Base-by-base conservation (phyloP, 2,888 invertebrate species). In the Dryomyza anilis region DNA sequence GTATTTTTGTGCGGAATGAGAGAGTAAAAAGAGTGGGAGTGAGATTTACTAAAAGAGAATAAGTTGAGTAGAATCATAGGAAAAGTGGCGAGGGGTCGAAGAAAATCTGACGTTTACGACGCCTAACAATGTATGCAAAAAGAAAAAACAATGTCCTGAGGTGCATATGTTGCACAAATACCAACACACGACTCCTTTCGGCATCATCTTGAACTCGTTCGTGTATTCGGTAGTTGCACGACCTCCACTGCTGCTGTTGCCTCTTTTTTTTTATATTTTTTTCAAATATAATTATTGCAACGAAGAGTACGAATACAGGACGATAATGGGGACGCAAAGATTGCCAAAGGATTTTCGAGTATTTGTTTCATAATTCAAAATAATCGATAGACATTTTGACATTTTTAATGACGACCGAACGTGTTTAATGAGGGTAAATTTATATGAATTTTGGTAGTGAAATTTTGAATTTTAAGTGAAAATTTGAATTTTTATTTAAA, bases 291-390 rank as follows among this genome's bases (percentile, higher is more conserved):
- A 69, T 67, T 67, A 66, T 67, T 59, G 64, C 52, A 30, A 58
- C 46, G 69, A 66, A 7, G 33, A 33, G 7, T 7, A 33, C 33
- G 33, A 8, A 7, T 7, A 33, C 33, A n/a, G n/a, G n/a, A n/a
- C n/a, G n/a, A n/a, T n/a, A n/a, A n/a, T n/a, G n/a, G n/a, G n/a
- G n/a, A n/a, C n/a, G n/a, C n/a, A 43, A 52, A 39, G 69, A 66
- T 66, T 67, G 66, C 63, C 65, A 69, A 65, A 67, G 66, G 66
- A 66, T 65, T 67, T 69, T 66, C 55, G 62, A 60, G 63, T 65
- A 65, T 68, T 70, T 65, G 50, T 64, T 68, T 65, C 59, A 63
- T 65, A 68, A 67, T 66, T 65, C 65, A 65, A 67, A 67, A 67
- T 68, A 70, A 70, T 67, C 57, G 63, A 48, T 66, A 62, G 57